phyloP scores from a whole-genome alignment of 2,113 vertebrate species.

The Antidorcas marsupialis region DNA sequence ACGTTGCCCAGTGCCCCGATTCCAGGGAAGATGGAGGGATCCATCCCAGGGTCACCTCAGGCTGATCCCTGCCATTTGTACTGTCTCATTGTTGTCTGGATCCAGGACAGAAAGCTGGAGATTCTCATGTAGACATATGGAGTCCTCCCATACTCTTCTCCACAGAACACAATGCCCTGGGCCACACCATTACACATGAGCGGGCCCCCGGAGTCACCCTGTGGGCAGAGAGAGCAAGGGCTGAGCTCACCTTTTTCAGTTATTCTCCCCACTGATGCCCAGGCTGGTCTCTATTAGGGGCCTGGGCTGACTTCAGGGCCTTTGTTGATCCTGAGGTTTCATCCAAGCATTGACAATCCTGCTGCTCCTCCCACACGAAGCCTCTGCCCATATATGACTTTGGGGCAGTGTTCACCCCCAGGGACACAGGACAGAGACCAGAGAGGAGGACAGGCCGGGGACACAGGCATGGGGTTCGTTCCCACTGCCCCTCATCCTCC shows the following conservation, averaged over 20 bases:
- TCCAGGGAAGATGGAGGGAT: neutral
- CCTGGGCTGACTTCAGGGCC: neutral
- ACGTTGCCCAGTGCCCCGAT: neutral
- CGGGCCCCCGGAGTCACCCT: neutral
- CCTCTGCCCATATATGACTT: neutral
- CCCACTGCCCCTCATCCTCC: neutral
- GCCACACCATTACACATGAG: neutral
- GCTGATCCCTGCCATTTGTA: neutral
- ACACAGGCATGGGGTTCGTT: rapidly evolving
- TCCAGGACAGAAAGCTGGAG: neutral
- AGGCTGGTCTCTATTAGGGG: neutral
- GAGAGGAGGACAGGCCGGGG: neutral
- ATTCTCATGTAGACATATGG: neutral
- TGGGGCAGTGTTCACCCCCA: neutral
- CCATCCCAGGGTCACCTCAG: neutral
- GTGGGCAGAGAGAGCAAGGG: neutral
- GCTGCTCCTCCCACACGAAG: neutral
- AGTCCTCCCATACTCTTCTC: rapidly evolving
- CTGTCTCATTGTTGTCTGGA: neutral
- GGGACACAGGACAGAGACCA: neutral
- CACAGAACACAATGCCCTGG: neutral
- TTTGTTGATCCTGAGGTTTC: neutral
- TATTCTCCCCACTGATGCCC: rapidly evolving
- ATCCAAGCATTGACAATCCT: too few relatives aligned
- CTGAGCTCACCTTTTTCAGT: neutral